Base-by-base conservation (phyloP, 2,797 vertebrate species). In the Dipus sagitta region DNA sequence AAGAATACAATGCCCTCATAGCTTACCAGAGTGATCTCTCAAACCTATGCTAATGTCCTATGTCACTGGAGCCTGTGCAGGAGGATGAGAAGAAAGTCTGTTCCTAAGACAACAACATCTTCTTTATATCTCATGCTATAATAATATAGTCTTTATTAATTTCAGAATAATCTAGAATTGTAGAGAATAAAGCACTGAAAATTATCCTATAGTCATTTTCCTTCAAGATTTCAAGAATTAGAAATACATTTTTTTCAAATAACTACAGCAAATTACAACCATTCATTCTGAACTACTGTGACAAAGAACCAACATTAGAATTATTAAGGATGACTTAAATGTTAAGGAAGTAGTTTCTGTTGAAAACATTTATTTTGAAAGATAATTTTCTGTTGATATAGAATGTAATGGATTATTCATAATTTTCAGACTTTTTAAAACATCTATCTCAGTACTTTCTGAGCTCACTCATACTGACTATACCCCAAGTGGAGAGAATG, bases 61-160 rank as follows among this genome's bases (percentile, higher is more conserved):
- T 64, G 24, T 30, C 47, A 65, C 94, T 58, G 78, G 94, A 96
- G 34, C 94, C 92, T 92, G 79, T 23, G 58, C 2, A 95, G 84
- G 62, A 96, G 97, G 84, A 62, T 75, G 92, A 96, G 89, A 86
- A 21, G 58, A 94, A 97, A 95, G 87, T 82, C 67, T 91, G 88
- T 95, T 97, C 97, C 97, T 97, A 97, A 98, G 97, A 97, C 96
- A 97, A 97, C 90, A n/a, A 26, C 86, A 76, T 79, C 95, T 96
- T 97, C 95, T 97, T 97, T 96, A 97, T 97, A 95, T 96, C 95
- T 95, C 95, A 91, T 92, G 34, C 91, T 97, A 71, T 96, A 97
- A 95, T 90, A 81, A 97, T 81, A 97, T 81, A 92, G 91, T 95
- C 97, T 72, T 94, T 97, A 96, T 98, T 96, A 96, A 95, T 97